Percentiles rank a stretch among this genome's conserved stretches.
Conservation (phyloP, 2,797 vertebrate species). For the Manis pentadactyla region DNA sequence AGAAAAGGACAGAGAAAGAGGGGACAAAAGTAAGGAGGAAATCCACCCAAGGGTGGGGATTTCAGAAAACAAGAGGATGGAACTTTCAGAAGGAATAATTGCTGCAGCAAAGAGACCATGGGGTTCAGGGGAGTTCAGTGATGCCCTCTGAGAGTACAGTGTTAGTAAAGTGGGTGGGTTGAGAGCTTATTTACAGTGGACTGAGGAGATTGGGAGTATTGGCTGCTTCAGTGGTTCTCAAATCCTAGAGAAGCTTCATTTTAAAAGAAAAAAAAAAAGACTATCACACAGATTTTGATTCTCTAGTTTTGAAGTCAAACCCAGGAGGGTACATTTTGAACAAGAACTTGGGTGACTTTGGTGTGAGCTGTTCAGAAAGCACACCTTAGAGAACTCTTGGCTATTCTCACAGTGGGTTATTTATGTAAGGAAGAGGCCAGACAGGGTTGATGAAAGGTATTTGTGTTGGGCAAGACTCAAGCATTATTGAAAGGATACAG, state of each 20-base stretch:
- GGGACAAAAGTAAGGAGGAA: not conserved
- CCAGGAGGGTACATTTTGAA: conserved; percentile 26
- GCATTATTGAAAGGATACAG: not conserved
- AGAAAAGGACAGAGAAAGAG: not conserved
- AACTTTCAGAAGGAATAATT: not conserved
- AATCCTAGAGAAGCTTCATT: not conserved
- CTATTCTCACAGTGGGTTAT: not conserved
- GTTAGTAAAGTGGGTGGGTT: not conserved
- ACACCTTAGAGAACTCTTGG: not conserved
- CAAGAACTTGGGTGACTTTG: not conserved
- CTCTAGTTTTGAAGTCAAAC: not conserved
- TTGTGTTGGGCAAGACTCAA: not conserved
- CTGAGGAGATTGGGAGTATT: not conserved
- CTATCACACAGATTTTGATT: not conserved
- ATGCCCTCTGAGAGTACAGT: not conserved
- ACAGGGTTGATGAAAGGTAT: not conserved
- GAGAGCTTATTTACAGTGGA: not conserved
- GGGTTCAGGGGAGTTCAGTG: not conserved
- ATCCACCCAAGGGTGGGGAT: not conserved
- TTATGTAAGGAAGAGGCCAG: not conserved
- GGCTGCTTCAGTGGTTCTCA: not conserved
- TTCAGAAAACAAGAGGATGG: not conserved
- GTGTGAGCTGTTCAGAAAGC: not conserved
- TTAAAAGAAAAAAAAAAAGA: not conserved
- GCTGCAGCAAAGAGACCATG: not conserved